phyloP scores from a whole-genome alignment of 2,113 vertebrate species.

The Tenebrosternarchus preto region DNA sequence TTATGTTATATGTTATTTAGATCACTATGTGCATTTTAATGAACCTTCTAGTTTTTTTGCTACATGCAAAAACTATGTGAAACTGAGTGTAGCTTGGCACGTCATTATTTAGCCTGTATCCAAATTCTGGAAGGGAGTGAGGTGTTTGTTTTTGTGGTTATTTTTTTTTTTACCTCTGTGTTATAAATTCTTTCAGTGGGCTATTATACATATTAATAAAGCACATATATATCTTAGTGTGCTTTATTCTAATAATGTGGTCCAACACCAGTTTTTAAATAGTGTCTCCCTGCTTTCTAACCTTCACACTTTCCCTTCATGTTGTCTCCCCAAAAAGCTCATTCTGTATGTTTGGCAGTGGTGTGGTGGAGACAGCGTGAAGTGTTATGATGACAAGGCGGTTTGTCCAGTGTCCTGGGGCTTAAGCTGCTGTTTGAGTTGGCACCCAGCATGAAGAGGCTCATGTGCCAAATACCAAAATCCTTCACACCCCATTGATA shows the following conservation, averaged over 20 bases:
- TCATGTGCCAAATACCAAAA: conserved; percentile 67
- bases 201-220: conserved; percentile 38
- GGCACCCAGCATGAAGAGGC: conserved; percentile 60
- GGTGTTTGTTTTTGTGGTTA: neutral
- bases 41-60: neutral
- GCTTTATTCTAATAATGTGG: neutral
- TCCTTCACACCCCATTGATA: conserved; percentile 75
- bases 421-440: conserved; percentile 69
- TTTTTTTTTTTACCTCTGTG: conserved; percentile 26
- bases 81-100: neutral
- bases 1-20: no score
- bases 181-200: conserved; percentile 30
- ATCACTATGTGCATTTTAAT: neutral
- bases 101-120: neutral
- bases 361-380: conserved; percentile 71
- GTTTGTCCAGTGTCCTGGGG: conserved; percentile 72
- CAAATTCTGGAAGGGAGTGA: neutral
- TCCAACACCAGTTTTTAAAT: conserved; percentile 16
- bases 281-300: neutral
- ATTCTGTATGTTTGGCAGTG: conserved; percentile 59
- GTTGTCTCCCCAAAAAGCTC: conserved; percentile 9
- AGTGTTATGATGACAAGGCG: conserved; percentile 74
- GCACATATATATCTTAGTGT: conserved; percentile 26
- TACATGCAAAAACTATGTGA: neutral
- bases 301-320: neutral